These are phyloP conservation scores for Pterostichus niger DNA, from an alignment of 2,888 invertebrate genomes.

Conservation along the genomic window DNA sequence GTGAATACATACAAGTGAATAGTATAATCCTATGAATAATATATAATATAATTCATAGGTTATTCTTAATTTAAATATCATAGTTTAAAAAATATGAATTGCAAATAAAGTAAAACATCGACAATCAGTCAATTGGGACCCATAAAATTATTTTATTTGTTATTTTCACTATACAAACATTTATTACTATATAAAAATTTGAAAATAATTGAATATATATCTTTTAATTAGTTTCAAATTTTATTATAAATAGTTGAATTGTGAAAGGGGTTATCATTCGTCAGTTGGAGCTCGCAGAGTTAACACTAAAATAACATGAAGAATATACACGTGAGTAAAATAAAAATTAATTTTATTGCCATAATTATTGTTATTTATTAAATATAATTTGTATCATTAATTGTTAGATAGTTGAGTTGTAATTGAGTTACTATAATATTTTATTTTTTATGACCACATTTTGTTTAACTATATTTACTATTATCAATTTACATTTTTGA, in stretches of 20 bases:
- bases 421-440: too few relatives aligned
- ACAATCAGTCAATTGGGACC: background rate
- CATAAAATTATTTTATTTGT: background rate
- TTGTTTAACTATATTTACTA: too few relatives aligned
- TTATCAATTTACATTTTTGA: too few relatives aligned
- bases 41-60: too few relatives aligned
- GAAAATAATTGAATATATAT: background rate
- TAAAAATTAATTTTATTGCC: background rate
- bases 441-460: too few relatives aligned
- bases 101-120: background rate
- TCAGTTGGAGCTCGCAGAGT: background rate
- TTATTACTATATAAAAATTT: background rate
- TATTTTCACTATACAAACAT: background rate
- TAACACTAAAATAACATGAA: background rate
- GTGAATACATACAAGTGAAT: too few relatives aligned
- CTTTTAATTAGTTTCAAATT: background rate
- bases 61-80: background rate
- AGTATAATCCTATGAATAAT: too few relatives aligned
- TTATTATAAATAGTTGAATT: constrained; percentile 2
- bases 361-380: background rate
- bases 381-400: too few relatives aligned
- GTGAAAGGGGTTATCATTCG: background rate
- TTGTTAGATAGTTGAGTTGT: too few relatives aligned
- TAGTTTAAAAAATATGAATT: background rate
- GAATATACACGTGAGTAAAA: background rate